Base-by-base conservation (phyloP, 2,888 invertebrate genomes). In the Protophormia terraenovae region DNA sequence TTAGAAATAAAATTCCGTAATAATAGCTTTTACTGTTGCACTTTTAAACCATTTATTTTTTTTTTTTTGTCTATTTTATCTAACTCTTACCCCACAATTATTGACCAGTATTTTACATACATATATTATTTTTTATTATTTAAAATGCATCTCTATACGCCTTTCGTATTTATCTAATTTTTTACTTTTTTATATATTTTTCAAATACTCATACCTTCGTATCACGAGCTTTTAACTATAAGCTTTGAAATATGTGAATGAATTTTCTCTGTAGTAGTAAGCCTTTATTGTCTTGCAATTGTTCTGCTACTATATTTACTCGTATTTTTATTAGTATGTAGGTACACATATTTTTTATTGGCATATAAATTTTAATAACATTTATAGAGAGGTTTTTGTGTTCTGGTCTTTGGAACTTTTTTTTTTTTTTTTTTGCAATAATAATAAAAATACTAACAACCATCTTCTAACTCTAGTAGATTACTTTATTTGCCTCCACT, bases 311-410 rank as follows among this genome's bases (percentile, higher is more conserved):
- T 16, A 47, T 6, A 55, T 24, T 24, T 55, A 19, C 53, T 41
- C 12, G 5, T 50, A 60, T 55, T 55, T n/a, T n/a, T n/a, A n/a
- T n/a, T n/a, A n/a, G n/a, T n/a, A n/a, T n/a, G n/a, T n/a, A n/a
- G n/a, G 27, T 47, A 47, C 10, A 45, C n/a, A n/a, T n/a, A n/a
- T n/a, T 41, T 73, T 83, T 79, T 83, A 73, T 79, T 79, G 73
- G 78, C 62, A 79, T 73, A 83, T 83, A 83, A 83, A 83, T 83
- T 69, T 83, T 79, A 60, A 62, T 79, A 79, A 75, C 55, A 78
- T 78, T 78, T 78, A 67, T 60, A 53, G 50, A 75, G 67, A 75
- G 73, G 41, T 75, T 69, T 45, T 24, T 69, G 22, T 67, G 22
- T 67, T 76, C 60, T 76, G 35, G 69, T 53, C 53, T 62, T 64